Evolutionary conservation across 2,797 vertebrate species (phyloP), one percentile per base, ranked within the genome.

Genomic region (Fringilla coelebs): DNA sequence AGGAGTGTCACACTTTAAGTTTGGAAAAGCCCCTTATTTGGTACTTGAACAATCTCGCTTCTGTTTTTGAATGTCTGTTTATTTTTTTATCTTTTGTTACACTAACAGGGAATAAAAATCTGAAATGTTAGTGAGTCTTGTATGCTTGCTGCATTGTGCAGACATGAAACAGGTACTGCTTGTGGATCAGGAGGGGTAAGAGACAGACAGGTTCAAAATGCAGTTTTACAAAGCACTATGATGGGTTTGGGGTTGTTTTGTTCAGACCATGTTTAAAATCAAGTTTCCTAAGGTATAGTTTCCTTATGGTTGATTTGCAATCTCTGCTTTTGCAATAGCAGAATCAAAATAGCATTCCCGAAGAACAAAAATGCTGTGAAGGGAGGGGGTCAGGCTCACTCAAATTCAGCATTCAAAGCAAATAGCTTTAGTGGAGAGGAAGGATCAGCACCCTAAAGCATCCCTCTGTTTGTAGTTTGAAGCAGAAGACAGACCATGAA

Each of bases 41-140:
- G 98, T 98, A 99, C 98, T 99, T 99, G 98, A 99, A 98, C 98
- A 98, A 97, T 98, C 96, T 97, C 66, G 76, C 98, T 97, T 97
- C 98, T 98, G 97, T 97, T 98, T 97, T 98, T 98, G 98, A 98
- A 98, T 98, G 98, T 98, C 88, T 95, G 85, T 95, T 95, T 89
- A 32, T 73, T 88, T 94, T 96, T 96, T 93, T 89, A 71, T 90
- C 94, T 91, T 91, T 94, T 96, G 90, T 96, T 96, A 97, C 87
- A 51, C 87, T 96, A 95, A 95, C 96, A 93, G 97, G 94, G 96
- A 96, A 94, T 97, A 96, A 94, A 97, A 95, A 92, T 89, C 95
- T 90, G 89, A 94, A 87, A 89, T 66, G 93, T 96, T 95, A 96
- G 95, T 90, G 93, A 96, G 92, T 95, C 95, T 97, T 85, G 96